phyloP scores from a whole-genome alignment of 2,888 invertebrate species.

The Peribatodes rhomboidaria region DNA sequence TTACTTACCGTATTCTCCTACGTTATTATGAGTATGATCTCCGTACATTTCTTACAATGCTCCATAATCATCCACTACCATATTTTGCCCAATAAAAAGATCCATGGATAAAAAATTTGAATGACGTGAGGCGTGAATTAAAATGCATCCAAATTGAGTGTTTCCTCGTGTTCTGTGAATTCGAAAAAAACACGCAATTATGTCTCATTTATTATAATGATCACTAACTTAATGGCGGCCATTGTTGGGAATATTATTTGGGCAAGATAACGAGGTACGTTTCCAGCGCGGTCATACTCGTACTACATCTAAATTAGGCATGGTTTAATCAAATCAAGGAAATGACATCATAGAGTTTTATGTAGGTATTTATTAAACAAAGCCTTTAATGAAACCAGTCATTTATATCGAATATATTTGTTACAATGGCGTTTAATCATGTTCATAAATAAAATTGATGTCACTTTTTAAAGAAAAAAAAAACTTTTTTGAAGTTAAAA shows the following conservation, averaged over 20 bases:
- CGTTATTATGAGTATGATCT: background rate
- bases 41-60: background rate
- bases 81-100: constrained; percentile 1
- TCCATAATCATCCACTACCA: background rate
- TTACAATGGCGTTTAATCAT: background rate
- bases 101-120: constrained; percentile 33
- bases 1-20: background rate
- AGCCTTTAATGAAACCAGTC: background rate
- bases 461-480: too few species aligned
- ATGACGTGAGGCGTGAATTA: constrained; percentile 40
- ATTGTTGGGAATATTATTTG: constrained; percentile 40
- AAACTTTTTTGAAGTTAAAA: too few species aligned
- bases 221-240: constrained; percentile 34
- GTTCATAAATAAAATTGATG: background rate
- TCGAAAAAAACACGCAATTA: constrained; percentile 38
- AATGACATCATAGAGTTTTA: constrained; percentile 19
- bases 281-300: constrained; percentile 15
- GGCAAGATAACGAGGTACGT: constrained; percentile 37
- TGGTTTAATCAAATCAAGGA: constrained; percentile 23
- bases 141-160: constrained; percentile 31
- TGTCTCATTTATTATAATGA: constrained; percentile 44
- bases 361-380: constrained; percentile 1
- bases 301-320: constrained; percentile 18
- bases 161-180: constrained; percentile 39
- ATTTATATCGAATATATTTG: background rate